Conservation (phyloP, 2,113 vertebrate genomes). For the Macrotis lagotis region DNA sequence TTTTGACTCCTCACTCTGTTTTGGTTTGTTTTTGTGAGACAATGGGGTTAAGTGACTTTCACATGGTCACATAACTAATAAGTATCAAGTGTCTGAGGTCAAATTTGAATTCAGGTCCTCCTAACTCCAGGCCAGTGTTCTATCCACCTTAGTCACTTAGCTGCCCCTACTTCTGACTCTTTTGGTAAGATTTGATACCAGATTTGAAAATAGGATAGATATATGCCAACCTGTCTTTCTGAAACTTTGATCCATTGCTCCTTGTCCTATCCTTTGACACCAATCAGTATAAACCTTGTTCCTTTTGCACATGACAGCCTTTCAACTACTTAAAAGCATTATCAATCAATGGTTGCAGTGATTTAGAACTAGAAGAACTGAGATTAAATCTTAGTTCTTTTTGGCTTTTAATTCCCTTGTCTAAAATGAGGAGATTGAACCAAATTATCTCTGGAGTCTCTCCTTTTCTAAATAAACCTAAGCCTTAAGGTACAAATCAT, state of each 20-base stretch:
- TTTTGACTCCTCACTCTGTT: no score
- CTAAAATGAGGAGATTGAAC: background rate
- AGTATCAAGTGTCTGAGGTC: no score
- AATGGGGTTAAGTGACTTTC: no score
- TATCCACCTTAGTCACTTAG: no score
- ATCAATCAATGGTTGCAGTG: background rate
- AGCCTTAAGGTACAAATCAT: background rate
- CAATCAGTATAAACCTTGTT: background rate
- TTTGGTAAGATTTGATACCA: background rate
- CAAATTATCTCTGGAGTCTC: background rate
- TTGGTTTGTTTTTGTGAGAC: no score
- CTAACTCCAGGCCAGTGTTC: no score
- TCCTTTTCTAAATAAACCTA: background rate
- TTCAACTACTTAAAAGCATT: background rate
- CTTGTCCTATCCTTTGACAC: background rate
- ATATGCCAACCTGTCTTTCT: background rate
- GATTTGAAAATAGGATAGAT: background rate
- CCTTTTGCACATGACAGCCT: background rate
- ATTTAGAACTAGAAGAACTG: background rate
- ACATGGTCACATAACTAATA: no score
- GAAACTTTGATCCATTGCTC: background rate
- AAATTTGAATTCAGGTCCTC: no score
- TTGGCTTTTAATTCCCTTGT: background rate
- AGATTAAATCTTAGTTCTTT: background rate
- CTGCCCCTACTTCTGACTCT: no score